phyloP scores from a whole-genome alignment of 2,888 invertebrate species.

The Calameuta filiformis region DNA sequence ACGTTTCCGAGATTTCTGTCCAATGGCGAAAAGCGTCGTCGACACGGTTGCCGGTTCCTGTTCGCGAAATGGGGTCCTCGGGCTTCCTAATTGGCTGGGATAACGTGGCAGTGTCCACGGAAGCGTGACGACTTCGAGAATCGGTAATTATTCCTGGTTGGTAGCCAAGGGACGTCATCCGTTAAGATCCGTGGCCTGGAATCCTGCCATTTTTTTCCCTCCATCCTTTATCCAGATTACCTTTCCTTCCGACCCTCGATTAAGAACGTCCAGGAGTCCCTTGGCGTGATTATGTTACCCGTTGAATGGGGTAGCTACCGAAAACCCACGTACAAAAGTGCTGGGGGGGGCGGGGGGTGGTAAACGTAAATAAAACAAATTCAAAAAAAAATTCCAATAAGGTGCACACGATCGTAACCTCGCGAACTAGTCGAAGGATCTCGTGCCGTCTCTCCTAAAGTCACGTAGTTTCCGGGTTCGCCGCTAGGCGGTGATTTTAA shows the following conservation, averaged over 20 bases:
- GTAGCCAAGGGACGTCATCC: constrained; percentile 27
- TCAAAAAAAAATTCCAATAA: neutral
- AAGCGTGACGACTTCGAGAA: constrained; percentile 16
- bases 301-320: neutral
- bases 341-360: too few species aligned
- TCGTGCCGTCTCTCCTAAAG: neutral
- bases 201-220: constrained; percentile 26
- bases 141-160: constrained; percentile 26
- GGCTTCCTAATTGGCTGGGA: neutral
- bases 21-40: neutral
- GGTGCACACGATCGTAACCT: neutral
- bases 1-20: neutral
- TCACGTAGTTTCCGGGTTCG: neutral
- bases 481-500: neutral
- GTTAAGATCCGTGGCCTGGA: constrained; percentile 31
- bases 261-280: neutral
- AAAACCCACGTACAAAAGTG: neutral
- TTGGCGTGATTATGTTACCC: neutral
- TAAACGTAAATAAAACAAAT: too few species aligned
- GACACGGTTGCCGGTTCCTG: neutral
- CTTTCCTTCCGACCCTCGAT: neutral
- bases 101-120: neutral
- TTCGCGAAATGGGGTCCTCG: neutral
- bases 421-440: neutral
- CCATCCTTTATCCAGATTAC: neutral